Evolutionary conservation across 2,888 invertebrate species (phyloP).

Genomic region (Drosophila tanythrix): DNA sequence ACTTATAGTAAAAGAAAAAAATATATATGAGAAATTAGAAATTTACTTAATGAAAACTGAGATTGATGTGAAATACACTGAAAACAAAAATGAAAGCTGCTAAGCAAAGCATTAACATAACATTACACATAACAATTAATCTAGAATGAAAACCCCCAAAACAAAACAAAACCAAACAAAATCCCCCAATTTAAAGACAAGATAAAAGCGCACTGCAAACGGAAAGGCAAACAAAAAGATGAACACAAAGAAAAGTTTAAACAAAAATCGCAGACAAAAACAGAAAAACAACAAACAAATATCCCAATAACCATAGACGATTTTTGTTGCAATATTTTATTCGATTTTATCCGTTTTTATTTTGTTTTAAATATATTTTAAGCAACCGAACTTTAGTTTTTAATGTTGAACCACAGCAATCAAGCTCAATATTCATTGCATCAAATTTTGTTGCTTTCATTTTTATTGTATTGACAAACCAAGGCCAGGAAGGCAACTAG

Average conservation of each 20-base stretch:
- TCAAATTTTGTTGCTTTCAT: conserved; percentile 23
- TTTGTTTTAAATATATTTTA: conserved; percentile 18
- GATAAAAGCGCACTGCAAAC: conserved; percentile 33
- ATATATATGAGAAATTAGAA: conserved; percentile 51
- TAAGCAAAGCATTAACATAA: conserved; percentile 42
- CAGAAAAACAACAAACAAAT: conserved; percentile 22
- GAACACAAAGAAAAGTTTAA: conserved; percentile 27
- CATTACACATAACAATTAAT: conserved; percentile 31
- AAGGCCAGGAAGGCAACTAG: conserved; percentile 57
- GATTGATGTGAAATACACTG: conserved; percentile 67
- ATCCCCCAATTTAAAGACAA: conserved; percentile 30
- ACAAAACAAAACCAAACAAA: conserved; percentile 14
- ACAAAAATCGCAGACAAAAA: conserved; percentile 5
- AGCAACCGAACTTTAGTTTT: conserved; percentile 40
- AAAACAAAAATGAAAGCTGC: conserved; percentile 40
- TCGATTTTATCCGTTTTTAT: conserved; percentile 20
- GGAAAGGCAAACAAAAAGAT: conserved; percentile 1
- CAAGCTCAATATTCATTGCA: conserved; percentile 31
- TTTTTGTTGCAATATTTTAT: conserved; percentile 56
- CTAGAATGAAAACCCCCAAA: conserved; percentile 19
- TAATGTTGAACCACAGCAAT: conserved; percentile 15
- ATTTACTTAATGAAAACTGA: conserved; percentile 62
- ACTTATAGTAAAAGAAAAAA: conserved; percentile 65
- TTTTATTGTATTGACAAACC: conserved; percentile 57
- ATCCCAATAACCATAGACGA: conserved; percentile 46